Conservation (phyloP, 2,113 vertebrate species). For the Pelobates fuscus region DNA sequence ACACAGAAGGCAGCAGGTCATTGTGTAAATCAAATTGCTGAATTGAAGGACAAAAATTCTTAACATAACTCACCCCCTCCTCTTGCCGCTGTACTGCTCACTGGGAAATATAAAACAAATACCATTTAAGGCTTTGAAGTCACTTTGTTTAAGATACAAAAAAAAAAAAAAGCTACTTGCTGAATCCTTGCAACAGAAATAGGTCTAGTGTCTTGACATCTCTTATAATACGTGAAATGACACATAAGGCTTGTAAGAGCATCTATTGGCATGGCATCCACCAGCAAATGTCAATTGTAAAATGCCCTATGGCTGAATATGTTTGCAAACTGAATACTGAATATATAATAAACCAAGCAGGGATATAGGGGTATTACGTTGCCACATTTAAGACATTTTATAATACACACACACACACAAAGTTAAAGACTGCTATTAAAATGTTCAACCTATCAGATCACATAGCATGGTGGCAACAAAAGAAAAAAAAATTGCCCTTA, state of each 20-base stretch:
- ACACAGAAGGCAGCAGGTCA: conserved; percentile 27
- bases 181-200: conserved; percentile 21
- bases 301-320: neutral
- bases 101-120: conserved; percentile 42
- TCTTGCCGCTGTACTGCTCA: conserved; percentile 12
- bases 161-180: conserved; percentile 10
- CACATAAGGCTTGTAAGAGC: neutral
- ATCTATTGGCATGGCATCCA: conserved; percentile 30
- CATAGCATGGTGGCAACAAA: too few species aligned
- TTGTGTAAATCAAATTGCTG: conserved; percentile 13
- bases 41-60: conserved; percentile 40
- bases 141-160: neutral
- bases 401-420: too few species aligned
- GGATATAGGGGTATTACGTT: too few species aligned
- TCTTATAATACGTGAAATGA: neutral
- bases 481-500: too few species aligned
- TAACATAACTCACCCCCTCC: conserved; percentile 30
- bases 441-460: too few species aligned
- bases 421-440: too few species aligned
- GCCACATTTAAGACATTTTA: too few species aligned
- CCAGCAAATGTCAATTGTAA: neutral
- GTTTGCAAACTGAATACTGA: too few species aligned
- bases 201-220: conserved; percentile 26
- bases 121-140: conserved; percentile 50
- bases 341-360: too few species aligned